These are phyloP conservation scores for Trachymyrmex cornetzi DNA, from an alignment of 1,140 invertebrate genomes.

Conservation along the genomic window DNA sequence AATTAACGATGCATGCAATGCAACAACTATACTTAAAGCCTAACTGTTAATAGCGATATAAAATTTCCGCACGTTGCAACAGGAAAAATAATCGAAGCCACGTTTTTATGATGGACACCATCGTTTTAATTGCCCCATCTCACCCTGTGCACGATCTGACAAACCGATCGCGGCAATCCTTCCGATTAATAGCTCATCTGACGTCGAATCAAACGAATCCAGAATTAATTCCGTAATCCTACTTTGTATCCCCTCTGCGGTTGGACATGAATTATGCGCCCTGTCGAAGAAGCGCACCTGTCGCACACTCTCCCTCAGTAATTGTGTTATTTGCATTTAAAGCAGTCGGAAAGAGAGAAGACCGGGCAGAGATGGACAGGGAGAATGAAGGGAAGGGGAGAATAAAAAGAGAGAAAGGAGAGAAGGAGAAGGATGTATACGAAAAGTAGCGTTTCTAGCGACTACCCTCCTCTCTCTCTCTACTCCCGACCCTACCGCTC, in stretches of 20 bases:
- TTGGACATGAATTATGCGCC: constrained; percentile 72
- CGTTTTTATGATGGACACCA: neutral
- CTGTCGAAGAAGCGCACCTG: constrained; percentile 74
- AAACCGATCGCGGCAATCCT: constrained; percentile 65
- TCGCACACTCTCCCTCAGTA: constrained; percentile 62
- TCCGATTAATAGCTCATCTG: constrained; percentile 72
- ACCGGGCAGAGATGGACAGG: constrained; percentile 47
- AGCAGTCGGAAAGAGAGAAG: constrained; percentile 62
- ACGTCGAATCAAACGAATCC: constrained; percentile 59
- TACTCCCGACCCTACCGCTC: constrained; percentile 54
- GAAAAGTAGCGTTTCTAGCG: constrained; percentile 65
- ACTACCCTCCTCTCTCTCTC: neutral
- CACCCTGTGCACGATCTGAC: constrained; percentile 20
- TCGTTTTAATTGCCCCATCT: constrained; percentile 25
- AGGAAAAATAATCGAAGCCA: neutral
- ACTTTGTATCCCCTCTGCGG: neutral
- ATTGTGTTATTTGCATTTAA: constrained; percentile 78
- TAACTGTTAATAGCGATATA: neutral
- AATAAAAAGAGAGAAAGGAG: constrained; percentile 63
- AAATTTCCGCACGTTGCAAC: neutral
- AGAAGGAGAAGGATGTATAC: constrained; percentile 68
- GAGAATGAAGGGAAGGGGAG: constrained; percentile 62
- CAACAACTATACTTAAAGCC: neutral
- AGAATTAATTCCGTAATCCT: constrained; percentile 69
- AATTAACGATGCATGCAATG: neutral